Evolutionary conservation across 2,113 vertebrate species (phyloP), one percentile per base, ranked within the genome.

Genomic region (Sphyrna mokarran): DNA sequence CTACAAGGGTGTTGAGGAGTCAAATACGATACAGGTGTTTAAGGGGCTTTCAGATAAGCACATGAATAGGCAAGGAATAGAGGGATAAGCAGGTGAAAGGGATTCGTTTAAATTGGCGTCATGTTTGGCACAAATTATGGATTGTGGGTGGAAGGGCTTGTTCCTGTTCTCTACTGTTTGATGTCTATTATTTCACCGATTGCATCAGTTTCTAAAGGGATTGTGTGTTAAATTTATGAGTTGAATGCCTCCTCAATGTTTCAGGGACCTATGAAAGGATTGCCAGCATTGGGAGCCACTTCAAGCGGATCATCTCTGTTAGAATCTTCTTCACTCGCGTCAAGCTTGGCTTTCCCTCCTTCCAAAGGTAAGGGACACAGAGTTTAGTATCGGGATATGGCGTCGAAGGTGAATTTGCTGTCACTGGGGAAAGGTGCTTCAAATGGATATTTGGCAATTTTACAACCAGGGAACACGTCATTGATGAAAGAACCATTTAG

Each of bases 261-360:
- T 43, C 0, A 98, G 98, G 97, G 96, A 0, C 93, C 97, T 86
- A 95, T 97, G 3, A 98, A 98, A 96, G 95, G 76, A 4, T 96
- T 96, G 86, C 11, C 96, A 94, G 96, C 96, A 0, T 69, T 97
- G 90, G 96, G 96, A 0, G 95, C 97, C 29, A n/a, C 95, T 54
- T 40, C 13, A 72, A 48, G 37, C 26, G 66, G 93, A 70, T 26
- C 37, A 94, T 26, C 63, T 94, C 10, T 43, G 10, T 7, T 23
- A 48, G 93, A 95, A 48, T 69, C 93, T 10, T 26, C 37, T 1
- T 1, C 37, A 40, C 72, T 69, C 4, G 10, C 29, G 14, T 48
- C 43, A 16, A 33, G 69, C 43, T 95, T 95, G 26, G 23, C 40
- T 8, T 48, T 48, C 69, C 16, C 94, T 54, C 1, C 40, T 13